Percentiles rank a stretch among this genome's conserved stretches.
These are phyloP conservation scores for Ophraella communa DNA, from an alignment of 2,888 invertebrate species.

Conservation along the genomic window DNA sequence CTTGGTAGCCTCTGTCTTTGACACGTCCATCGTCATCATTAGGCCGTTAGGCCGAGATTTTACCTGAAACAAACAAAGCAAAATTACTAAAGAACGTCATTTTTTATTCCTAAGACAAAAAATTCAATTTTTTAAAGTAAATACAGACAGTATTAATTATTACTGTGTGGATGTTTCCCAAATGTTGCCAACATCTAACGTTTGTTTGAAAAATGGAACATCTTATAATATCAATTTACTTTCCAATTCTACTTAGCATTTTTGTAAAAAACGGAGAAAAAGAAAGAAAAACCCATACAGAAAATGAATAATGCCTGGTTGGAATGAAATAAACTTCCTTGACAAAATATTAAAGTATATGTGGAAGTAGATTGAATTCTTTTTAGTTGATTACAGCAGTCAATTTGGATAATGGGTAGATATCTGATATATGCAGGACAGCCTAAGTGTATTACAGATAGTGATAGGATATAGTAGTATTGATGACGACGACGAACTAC, in stretches of 20 bases:
- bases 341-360: conserved; percentile 53
- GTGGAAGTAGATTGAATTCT: conserved; percentile 58
- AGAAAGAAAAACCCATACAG: background rate
- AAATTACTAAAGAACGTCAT: conserved; percentile 24
- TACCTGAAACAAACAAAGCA: conserved; percentile 57
- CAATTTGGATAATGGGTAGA: conserved; percentile 61
- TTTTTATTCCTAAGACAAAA: background rate
- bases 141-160: no score
- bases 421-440: conserved; percentile 58
- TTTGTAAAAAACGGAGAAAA: background rate
- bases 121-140: no score
- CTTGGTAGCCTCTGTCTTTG: conserved; percentile 72
- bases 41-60: conserved; percentile 59
- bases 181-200: background rate
- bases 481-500: conserved; percentile 50
- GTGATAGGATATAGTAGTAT: conserved; percentile 55
- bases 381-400: conserved; percentile 60
- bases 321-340: conserved; percentile 34
- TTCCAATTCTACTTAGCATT: background rate
- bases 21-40: conserved; percentile 89
- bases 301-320: conserved; percentile 7
- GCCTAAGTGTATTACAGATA: conserved; percentile 60
- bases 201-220: background rate
- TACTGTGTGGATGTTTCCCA: no score
- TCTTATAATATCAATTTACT: background rate